Evolutionary conservation across 2,113 vertebrate species (phyloP).

Genomic region (Rhea americana): DNA sequence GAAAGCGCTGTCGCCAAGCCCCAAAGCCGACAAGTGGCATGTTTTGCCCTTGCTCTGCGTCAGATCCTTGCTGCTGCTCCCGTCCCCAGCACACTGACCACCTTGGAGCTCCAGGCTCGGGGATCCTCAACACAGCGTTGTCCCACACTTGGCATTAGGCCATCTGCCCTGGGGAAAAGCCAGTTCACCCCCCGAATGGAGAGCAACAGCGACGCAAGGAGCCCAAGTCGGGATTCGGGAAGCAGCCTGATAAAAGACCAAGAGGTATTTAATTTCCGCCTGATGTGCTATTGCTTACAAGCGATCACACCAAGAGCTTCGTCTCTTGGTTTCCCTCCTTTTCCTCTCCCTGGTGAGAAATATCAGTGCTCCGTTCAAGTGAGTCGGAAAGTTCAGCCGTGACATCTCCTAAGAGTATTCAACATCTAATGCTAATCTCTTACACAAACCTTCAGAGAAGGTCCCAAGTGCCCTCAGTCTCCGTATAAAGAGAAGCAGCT

Average conservation of each 20-base stretch:
- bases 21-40: neutral
- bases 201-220: neutral
- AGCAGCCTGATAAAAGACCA: conserved; percentile 18
- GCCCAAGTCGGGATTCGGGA: neutral
- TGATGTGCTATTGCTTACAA: neutral
- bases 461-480: neutral
- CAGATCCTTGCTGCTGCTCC: neutral
- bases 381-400: conserved; percentile 20
- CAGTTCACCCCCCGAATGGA: neutral
- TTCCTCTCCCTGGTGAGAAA: neutral
- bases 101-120: neutral
- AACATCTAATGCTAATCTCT: neutral
- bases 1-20: neutral
- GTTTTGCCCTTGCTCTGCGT: neutral
- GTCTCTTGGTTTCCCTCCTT: neutral
- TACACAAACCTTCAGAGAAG: neutral
- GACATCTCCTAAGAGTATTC: conserved; percentile 21
- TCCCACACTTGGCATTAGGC: neutral
- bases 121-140: rapidly evolving
- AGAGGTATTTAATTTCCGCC: conserved; percentile 33
- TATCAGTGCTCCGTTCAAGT: conserved; percentile 3
- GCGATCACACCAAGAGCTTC: neutral
- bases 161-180: neutral
- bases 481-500: neutral
- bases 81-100: neutral